Percentiles rank a stretch among this genome's conserved stretches.
Conservation (phyloP, 2,797 vertebrate species). For the Pipistrellus pipistrellus region DNA sequence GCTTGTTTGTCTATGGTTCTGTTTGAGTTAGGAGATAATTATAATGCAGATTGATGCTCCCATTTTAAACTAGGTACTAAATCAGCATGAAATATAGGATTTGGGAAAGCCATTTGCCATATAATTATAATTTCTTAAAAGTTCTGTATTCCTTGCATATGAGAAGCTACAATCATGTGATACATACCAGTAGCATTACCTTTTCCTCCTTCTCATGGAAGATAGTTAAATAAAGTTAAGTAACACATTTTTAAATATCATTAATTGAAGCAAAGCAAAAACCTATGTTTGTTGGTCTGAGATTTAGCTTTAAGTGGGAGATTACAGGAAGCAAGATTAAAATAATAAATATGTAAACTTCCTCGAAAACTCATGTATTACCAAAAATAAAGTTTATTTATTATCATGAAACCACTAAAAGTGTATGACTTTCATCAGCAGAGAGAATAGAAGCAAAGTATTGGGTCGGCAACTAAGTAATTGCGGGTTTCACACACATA, state of each 20-base stretch:
- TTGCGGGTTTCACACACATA: no score
- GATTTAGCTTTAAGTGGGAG: not conserved
- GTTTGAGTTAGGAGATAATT: conserved; percentile 79
- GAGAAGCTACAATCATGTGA: conserved; percentile 39
- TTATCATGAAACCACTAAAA: not conserved
- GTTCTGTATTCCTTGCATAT: conserved; percentile 12
- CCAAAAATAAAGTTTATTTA: not conserved
- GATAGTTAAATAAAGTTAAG: not conserved
- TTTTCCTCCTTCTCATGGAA: not conserved
- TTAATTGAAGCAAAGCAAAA: conserved; percentile 37
- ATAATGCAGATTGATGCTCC: conserved; percentile 35
- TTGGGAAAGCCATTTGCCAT: conserved; percentile 49
- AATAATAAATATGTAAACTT: not conserved
- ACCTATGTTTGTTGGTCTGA: not conserved
- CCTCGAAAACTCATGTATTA: not conserved
- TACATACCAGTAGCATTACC: not conserved
- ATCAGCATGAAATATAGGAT: conserved; percentile 69
- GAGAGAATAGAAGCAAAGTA: not conserved
- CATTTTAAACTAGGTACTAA: conserved; percentile 73
- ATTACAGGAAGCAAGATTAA: conserved; percentile 25
- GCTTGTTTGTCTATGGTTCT: conserved; percentile 62
- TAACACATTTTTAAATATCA: conserved; percentile 40
- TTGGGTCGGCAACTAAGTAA: no score
- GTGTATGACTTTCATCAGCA: not conserved
- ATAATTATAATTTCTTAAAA: conserved; percentile 60